Conservation (phyloP, 2,113 vertebrate genomes). For the Calidris pygmaea region DNA sequence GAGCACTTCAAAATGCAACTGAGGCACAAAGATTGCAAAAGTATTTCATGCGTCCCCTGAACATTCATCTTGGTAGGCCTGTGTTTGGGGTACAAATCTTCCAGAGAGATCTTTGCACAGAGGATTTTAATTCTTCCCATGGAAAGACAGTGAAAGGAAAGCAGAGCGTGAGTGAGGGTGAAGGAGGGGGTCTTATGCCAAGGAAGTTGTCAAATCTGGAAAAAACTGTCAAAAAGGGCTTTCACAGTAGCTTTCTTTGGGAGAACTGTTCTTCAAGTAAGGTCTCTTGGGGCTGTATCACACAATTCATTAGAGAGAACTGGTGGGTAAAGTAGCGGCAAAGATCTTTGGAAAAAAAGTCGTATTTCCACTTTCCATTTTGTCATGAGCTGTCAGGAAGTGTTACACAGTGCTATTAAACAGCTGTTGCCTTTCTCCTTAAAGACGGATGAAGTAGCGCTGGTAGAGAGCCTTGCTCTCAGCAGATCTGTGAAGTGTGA, state of each 20-base stretch:
- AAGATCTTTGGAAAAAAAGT: not conserved
- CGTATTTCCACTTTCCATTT: constrained; percentile 24
- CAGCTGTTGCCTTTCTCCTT: not conserved
- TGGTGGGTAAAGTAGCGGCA: not conserved
- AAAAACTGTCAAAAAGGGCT: not conserved
- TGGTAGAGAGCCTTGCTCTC: not conserved
- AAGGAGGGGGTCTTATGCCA: not conserved
- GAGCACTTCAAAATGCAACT: not conserved
- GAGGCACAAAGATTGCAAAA: not conserved
- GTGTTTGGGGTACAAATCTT: not conserved
- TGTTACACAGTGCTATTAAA: not conserved
- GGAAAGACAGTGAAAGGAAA: not conserved
- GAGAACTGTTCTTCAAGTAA: not conserved
- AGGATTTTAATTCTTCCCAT: not conserved
- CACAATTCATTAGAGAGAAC: not conserved
- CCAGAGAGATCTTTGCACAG: not conserved
- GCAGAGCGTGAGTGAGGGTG: not conserved
- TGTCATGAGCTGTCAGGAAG: constrained; percentile 18
- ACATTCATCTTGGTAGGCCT: not conserved
- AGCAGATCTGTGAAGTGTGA: not conserved
- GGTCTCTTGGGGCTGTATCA: not conserved
- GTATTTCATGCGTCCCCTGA: not conserved
- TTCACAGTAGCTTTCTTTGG: not conserved
- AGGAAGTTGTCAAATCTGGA: not conserved
- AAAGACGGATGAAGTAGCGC: not conserved